phyloP scores from a whole-genome alignment of 2,888 invertebrate genomes.

The Anaspis maculata region DNA sequence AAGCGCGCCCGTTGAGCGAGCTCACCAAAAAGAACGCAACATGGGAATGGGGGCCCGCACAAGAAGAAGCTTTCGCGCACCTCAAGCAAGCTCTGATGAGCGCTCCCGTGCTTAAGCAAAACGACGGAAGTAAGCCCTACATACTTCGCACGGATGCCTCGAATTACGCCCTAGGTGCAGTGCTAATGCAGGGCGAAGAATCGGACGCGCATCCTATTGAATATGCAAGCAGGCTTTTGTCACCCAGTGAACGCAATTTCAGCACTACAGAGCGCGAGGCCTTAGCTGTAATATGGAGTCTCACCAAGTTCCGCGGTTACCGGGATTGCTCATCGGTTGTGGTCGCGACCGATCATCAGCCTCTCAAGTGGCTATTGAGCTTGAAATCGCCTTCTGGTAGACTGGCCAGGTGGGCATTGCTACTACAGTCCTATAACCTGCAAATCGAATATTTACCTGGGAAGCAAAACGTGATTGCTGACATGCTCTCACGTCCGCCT shows the following conservation, averaged over 20 bases:
- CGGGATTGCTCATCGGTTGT: not conserved
- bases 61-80: not conserved
- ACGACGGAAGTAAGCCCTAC: constrained; percentile 18
- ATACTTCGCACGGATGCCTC: constrained; percentile 2
- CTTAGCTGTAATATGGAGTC: not conserved
- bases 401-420: constrained; percentile 40
- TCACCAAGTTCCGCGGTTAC: not conserved
- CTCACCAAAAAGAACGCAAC: not conserved
- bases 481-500: constrained; percentile 12
- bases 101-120: constrained; percentile 18
- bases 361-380: constrained; percentile 40
- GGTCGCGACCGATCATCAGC: constrained; percentile 38
- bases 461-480: constrained; percentile 12
- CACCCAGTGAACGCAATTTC: not conserved
- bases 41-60: not conserved
- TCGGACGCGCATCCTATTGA: constrained; percentile 1
- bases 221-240: not conserved
- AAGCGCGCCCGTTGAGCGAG: not conserved
- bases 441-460: constrained; percentile 12
- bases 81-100: constrained; percentile 10
- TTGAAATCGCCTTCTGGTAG: constrained; percentile 37
- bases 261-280: not conserved
- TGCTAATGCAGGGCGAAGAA: constrained; percentile 1
- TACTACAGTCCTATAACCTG: constrained; percentile 32
- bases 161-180: constrained; percentile 1